Evolutionary conservation across 2,113 vertebrate species (phyloP).

Genomic region (Pleuronectes platessa): DNA sequence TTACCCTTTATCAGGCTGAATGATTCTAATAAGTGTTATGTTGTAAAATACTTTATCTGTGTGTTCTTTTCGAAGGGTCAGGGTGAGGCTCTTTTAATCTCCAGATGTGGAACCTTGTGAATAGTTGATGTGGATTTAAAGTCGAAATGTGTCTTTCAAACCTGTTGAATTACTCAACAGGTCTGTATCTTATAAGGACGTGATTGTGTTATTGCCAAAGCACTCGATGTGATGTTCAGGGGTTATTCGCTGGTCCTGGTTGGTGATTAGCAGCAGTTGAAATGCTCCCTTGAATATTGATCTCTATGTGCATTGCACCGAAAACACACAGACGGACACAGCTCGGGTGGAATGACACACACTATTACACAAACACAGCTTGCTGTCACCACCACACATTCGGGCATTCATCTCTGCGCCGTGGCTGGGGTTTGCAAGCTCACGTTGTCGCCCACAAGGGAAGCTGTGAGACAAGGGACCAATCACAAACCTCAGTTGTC

Average conservation of each 20-base stretch:
- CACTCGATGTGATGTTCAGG: background rate
- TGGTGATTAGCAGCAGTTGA: slow-evolving; percentile 49
- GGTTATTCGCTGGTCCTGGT: slow-evolving; percentile 2
- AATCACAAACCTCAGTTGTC: slow-evolving; percentile 59
- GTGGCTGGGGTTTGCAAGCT: slow-evolving; percentile 52
- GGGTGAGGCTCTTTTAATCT: too few species aligned
- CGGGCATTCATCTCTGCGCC: slow-evolving; percentile 25
- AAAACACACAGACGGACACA: slow-evolving; percentile 1
- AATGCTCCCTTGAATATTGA: slow-evolving; percentile 26
- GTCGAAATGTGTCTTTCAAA: background rate
- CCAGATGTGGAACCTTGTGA: background rate
- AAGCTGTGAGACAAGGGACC: slow-evolving; percentile 43
- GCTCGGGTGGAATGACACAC: background rate
- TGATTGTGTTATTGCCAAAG: background rate
- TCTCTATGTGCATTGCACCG: background rate
- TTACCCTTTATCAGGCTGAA: too few species aligned
- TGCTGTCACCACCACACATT: background rate
- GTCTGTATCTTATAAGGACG: background rate
- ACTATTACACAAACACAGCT: background rate
- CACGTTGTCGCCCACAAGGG: slow-evolving; percentile 72
- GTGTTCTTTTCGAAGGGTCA: too few species aligned
- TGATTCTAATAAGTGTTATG: background rate
- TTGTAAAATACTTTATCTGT: background rate
- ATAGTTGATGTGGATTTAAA: background rate
- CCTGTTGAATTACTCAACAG: slow-evolving; percentile 5